Base-by-base conservation (phyloP, 64 coral and sea anemone species). In the Actinia equina region DNA sequence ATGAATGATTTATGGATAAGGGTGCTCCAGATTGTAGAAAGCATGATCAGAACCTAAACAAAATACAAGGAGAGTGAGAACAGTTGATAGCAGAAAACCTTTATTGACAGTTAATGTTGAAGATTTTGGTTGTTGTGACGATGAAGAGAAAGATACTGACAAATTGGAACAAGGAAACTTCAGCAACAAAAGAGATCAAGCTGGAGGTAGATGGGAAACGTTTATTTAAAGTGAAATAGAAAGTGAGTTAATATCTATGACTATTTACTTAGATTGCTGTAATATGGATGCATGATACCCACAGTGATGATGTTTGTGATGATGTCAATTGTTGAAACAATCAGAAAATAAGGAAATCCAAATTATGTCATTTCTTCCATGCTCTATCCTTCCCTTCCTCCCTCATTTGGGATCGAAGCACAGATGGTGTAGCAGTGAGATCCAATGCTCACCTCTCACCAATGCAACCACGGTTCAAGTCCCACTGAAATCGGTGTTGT, bases 21-120 rank as follows among this genome's bases (percentile, higher is more conserved):
- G 97, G 84, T 80, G 91, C 90, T 23, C 84, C 86, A 77, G 93
- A 99, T 46, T 99, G 97, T 83, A 88, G 97, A 7, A 51, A 25
- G 61, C 90, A 90, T 80, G 93, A 95, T 15, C 97, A 99, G 37
- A 81, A 87, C 79, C 46, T 99, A 15, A 99, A 99, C 83, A 77
- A 87, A 30, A 93, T 87, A n/a, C 82, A 80, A 52, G 88, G 93
- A 37, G 93, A 99, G 88, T 19, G 59, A 70, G 88, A 94, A 49
- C 27, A 82, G 51, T 43, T 65, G 43, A 62, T 77, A 30, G 20
- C 1, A 63, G 61, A 67, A 71, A 82, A 89, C n/a, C n/a, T n/a
- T n/a, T n/a, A n/a, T n/a, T n/a, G n/a, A n/a, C n/a, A 65, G 71
- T 61, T 58, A 46, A 60, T 43, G 30, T 57, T 64, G 25, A 55